Conservation (phyloP, 2,113 vertebrate genomes). For the Platichthys flesus region DNA sequence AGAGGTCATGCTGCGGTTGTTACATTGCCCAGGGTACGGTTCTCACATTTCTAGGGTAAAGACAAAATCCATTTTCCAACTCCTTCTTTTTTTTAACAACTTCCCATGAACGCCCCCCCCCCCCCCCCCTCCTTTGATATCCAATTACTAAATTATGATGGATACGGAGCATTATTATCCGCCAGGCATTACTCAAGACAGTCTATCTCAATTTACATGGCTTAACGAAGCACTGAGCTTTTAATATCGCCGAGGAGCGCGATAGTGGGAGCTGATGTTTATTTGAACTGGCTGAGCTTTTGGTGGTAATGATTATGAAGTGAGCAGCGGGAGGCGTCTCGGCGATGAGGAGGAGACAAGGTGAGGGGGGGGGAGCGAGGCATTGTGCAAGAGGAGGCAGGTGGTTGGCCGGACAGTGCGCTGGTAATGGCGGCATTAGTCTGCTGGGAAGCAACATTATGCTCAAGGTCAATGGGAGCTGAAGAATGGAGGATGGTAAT, state of each 20-base stretch:
- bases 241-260: constrained; percentile 65
- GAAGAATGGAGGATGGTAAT: constrained; percentile 70
- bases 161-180: constrained; percentile 66
- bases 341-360: constrained; percentile 9
- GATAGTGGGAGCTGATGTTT: constrained; percentile 67
- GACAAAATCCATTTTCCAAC: constrained; percentile 62
- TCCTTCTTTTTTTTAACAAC: constrained; percentile 62
- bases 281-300: constrained; percentile 70
- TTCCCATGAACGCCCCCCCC: constrained; percentile 13
- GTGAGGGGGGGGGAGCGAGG: constrained; percentile 27
- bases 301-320: constrained; percentile 78
- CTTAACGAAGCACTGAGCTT: constrained; percentile 71
- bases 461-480: constrained; percentile 78
- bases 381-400: constrained; percentile 65
- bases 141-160: constrained; percentile 74
- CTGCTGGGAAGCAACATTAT: constrained; percentile 77
- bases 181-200: constrained; percentile 65
- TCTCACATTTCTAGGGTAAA: constrained; percentile 71
- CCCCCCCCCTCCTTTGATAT: constrained; percentile 28
- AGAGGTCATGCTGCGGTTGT: constrained; percentile 66
- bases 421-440: constrained; percentile 77
- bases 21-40: constrained; percentile 60
- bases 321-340: constrained; percentile 58
- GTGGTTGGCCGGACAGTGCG: constrained; percentile 72
- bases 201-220: constrained; percentile 72